Conservation (phyloP, 2,797 vertebrate species). For the Chrosomus eos region DNA sequence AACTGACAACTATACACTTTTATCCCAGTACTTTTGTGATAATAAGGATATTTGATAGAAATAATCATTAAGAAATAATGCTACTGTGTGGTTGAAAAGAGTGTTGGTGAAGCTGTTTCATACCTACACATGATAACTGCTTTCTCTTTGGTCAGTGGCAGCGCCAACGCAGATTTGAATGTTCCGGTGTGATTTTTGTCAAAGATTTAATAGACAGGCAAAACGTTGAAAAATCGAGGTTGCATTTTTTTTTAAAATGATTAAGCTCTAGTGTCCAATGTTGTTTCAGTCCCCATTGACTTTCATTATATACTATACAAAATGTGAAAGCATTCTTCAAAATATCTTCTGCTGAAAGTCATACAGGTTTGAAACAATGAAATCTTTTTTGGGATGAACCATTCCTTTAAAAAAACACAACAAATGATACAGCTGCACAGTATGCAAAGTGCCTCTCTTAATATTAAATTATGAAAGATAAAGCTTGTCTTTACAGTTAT, state of each 20-base stretch:
- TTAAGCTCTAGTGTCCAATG: background rate
- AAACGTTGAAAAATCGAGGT: background rate
- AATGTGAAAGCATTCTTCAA: background rate
- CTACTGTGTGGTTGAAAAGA: background rate
- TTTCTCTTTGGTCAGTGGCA: background rate
- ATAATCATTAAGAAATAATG: no score
- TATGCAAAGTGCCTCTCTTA: background rate
- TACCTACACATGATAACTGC: no score
- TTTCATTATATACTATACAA: background rate
- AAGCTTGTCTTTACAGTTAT: background rate
- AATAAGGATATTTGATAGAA: background rate
- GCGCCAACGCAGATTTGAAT: background rate
- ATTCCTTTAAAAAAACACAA: background rate
- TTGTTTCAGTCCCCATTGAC: background rate
- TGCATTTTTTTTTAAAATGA: background rate
- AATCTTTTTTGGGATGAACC: background rate
- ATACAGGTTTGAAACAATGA: background rate
- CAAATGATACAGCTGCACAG: background rate
- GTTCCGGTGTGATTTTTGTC: background rate
- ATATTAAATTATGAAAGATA: background rate
- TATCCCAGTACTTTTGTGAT: no score
- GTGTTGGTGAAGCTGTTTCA: background rate
- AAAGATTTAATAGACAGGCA: background rate
- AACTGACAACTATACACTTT: no score
- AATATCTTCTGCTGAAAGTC: background rate